Base-by-base conservation (phyloP, 2,888 invertebrate species). In the Coremacera marginata region DNA sequence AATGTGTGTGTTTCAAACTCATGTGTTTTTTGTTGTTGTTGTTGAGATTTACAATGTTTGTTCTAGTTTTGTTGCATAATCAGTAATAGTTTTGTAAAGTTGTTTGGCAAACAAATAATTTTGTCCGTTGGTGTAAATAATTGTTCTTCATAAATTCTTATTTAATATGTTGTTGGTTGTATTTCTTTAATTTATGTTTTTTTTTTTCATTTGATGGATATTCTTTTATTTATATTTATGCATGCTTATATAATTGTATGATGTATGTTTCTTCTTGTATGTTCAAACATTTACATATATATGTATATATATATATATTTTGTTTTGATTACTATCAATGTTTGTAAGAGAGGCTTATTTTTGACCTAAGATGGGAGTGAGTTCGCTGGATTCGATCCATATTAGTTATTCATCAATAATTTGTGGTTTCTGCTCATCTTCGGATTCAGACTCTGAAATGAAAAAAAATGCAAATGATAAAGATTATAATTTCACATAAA, bases 391-490 rank as follows among this genome's bases (percentile, higher is more conserved):
- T 60, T 76, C 11, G 60, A 67, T 70, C 71, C 76, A 79, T 70
- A 63, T 74, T 81, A 82, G 81, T 85, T 87, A 85, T 79, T 87
- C 87, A 81, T 84, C 87, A 77, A 85, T 83, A 52, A 77, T 76
- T 75, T 80, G 78, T 22, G 75, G 73, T 77, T 84, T 87, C 80
- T 87, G 88, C 79, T 90, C 89, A 80, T 89, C 90, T 78, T 90
- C 89, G 77, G 89, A 89, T 84, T 89, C 89, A 25, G 89, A 88
- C 84, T 90, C 90, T 90, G 77, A 3, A 84, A 87, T 74, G 3
- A 34, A 70, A 44, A 70, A 57, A n/a, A 49, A 49, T n/a, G n/a
- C n/a, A 60, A 51, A 11, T n/a, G n/a, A 52, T 27, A 8, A 7
- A 27, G 63, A n/a, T n/a, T 8, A 14, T 27, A 27, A 27, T 25